These are phyloP conservation scores for Entelurus aequoreus DNA, from an alignment of 2,113 vertebrate species.

Conservation along the genomic window DNA sequence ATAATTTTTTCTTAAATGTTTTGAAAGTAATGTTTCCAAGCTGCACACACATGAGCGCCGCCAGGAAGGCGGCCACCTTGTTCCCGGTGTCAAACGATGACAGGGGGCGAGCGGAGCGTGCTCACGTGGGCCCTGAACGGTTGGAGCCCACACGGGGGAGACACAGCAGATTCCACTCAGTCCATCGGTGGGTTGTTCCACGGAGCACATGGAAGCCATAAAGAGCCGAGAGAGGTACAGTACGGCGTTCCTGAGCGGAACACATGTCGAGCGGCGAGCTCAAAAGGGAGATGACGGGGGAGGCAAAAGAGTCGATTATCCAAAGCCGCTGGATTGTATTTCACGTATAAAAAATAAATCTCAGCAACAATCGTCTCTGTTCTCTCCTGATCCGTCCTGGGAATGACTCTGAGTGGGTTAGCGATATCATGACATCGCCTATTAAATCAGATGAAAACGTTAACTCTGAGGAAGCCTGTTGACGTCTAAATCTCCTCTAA, in stretches of 20 bases:
- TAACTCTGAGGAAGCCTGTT: not conserved
- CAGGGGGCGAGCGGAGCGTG: no score
- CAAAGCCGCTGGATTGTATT: not conserved
- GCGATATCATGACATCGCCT: slow-evolving; percentile 5
- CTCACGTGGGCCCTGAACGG: no score
- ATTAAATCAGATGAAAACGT: not conserved
- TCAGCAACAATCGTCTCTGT: slow-evolving; percentile 2
- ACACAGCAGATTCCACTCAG: not conserved
- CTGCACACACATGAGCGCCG: no score
- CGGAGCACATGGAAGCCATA: slow-evolving; percentile 7
- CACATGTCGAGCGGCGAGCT: slow-evolving; percentile 5
- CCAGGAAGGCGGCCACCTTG: no score
- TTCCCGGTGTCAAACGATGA: not conserved
- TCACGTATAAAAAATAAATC: not conserved
- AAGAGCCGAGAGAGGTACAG: not conserved
- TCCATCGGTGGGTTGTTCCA: not conserved
- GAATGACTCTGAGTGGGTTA: slow-evolving; percentile 3
- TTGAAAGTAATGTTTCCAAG: no score
- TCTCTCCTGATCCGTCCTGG: not conserved
- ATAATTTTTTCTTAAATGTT: no score
- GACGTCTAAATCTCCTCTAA: not conserved
- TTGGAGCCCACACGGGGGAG: not conserved
- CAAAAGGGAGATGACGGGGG: slow-evolving; percentile 8
- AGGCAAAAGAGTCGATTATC: slow-evolving; percentile 5
- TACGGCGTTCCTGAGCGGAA: not conserved